Percentiles rank a stretch among this genome's conserved stretches.
These are phyloP conservation scores for Entomyzon cyanotis DNA, from an alignment of 2,113 vertebrate species.

Conservation along the genomic window DNA sequence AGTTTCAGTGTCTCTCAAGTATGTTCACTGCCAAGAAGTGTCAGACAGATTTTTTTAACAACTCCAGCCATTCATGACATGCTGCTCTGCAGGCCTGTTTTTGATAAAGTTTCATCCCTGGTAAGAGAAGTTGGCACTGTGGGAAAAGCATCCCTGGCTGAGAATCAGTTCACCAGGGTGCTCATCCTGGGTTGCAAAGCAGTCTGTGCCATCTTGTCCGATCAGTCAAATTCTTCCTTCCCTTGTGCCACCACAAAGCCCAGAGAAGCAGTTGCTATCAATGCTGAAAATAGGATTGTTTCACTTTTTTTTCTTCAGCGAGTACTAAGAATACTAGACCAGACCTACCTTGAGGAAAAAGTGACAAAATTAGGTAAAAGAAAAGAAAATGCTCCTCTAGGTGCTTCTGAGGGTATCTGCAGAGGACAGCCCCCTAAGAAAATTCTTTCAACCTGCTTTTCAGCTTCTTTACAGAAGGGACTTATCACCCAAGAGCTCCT, in stretches of 20 bases:
- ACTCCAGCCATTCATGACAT: neutral
- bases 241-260: neutral
- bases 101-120: slow-evolving; percentile 10
- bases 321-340: neutral
- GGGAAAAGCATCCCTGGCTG: neutral
- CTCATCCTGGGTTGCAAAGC: neutral
- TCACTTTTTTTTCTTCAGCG: neutral
- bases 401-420: neutral
- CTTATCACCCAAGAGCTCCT: neutral
- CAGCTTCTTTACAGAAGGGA: neutral
- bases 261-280: neutral
- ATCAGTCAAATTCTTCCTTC: neutral
- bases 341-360: neutral
- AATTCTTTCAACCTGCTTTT: neutral
- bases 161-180: neutral
- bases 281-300: neutral
- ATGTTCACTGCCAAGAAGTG: neutral
- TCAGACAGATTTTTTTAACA: slow-evolving; percentile 27
- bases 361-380: neutral
- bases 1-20: slow-evolving; percentile 24
- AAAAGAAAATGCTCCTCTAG: neutral
- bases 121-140: neutral
- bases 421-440: neutral
- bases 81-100: neutral
- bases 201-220: neutral